These are phyloP conservation scores for Achlya flavicornis DNA, from an alignment of 2,888 invertebrate species.

Conservation along the genomic window DNA sequence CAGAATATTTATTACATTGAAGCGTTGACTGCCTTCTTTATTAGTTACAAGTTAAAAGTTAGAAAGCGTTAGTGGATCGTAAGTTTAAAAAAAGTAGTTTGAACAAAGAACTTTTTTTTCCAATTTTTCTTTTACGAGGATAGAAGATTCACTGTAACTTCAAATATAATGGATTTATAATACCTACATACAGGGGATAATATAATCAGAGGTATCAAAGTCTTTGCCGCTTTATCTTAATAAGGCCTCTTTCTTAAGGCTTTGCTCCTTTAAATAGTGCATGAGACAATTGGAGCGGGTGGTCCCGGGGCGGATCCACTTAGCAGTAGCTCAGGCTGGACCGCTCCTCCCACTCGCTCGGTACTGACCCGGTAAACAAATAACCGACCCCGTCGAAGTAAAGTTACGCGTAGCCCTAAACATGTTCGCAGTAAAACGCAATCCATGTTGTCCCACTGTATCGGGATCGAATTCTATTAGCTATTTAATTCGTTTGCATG, in stretches of 20 bases:
- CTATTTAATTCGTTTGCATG: neutral
- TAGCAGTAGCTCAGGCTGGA: neutral
- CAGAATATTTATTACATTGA: no score
- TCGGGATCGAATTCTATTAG: neutral
- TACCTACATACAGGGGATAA: neutral
- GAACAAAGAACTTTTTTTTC: no score
- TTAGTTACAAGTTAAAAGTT: no score
- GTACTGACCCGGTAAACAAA: neutral
- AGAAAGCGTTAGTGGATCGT: no score
- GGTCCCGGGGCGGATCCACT: constrained; percentile 2
- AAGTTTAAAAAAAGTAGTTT: no score
- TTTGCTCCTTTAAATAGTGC: neutral
- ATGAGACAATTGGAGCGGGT: constrained; percentile 5
- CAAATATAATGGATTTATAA: neutral
- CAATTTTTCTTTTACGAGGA: no score
- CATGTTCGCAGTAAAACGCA: neutral
- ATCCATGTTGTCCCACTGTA: neutral
- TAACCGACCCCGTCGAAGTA: neutral
- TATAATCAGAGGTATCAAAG: neutral
- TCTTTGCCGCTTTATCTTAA: neutral
- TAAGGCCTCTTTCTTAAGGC: neutral
- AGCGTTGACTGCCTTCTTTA: no score
- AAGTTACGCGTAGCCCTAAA: neutral
- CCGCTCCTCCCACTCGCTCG: neutral
- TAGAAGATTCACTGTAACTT: neutral